A percentile compares a stretch with the other conserved stretches of the same genome.
These are phyloP conservation scores for Achatina immaculata DNA, from an alignment of 1,140 invertebrate genomes.

Conservation along the genomic window DNA sequence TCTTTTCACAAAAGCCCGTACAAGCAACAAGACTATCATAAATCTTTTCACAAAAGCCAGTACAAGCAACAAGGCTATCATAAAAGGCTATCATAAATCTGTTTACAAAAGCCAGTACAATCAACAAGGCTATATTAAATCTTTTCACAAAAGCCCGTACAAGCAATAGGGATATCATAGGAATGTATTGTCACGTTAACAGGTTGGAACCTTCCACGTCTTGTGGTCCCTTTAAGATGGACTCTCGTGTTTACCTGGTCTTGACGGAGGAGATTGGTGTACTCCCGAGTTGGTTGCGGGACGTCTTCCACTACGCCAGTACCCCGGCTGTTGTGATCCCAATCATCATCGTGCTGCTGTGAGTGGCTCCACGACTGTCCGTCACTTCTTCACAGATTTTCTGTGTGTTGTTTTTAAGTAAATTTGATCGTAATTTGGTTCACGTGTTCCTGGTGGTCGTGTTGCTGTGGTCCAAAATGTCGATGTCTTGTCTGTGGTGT, in stretches of 20 bases:
- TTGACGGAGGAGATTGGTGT: slow-evolving; percentile 46
- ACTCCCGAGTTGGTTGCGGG: slow-evolving; percentile 45
- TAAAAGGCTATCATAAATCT: too few relatives aligned
- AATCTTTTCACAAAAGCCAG: too few relatives aligned
- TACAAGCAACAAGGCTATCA: too few relatives aligned
- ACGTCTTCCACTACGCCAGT: slow-evolving; percentile 43
- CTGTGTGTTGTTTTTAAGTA: background rate
- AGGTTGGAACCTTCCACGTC: slow-evolving; percentile 56
- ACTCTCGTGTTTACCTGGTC: slow-evolving; percentile 47
- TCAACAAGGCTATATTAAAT: too few relatives aligned
- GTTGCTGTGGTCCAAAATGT: background rate
- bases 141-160: too few relatives aligned
- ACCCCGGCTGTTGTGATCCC: slow-evolving; percentile 52
- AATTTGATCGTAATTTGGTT: background rate
- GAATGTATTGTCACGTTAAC: too few relatives aligned
- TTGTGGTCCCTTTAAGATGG: slow-evolving; percentile 58
- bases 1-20: too few relatives aligned
- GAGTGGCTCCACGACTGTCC: background rate
- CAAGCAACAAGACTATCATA: too few relatives aligned
- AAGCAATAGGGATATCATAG: too few relatives aligned
- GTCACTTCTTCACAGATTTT: background rate
- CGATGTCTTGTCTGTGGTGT: background rate
- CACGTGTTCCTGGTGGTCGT: too few relatives aligned
- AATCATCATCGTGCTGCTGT: slow-evolving; percentile 55
- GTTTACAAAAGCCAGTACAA: slow-evolving; percentile 49